Conservation (phyloP, 2,113 vertebrate genomes). For the Myiopsitta monachus region DNA sequence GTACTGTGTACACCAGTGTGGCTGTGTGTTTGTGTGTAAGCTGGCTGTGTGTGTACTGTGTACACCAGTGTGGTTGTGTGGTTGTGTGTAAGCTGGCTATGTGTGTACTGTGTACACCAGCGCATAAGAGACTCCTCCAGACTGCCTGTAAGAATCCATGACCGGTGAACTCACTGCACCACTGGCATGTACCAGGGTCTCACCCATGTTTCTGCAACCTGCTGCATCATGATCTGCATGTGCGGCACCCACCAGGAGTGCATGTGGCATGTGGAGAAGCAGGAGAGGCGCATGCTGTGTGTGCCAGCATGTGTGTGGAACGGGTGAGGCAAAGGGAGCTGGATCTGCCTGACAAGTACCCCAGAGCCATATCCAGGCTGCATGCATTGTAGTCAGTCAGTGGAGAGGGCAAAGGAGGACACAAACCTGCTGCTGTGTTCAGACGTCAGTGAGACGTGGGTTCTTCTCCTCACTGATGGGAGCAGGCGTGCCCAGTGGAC, state of each 20-base stretch:
- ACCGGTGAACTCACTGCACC: not conserved
- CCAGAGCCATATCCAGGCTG: not conserved
- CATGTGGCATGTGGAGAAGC: not conserved
- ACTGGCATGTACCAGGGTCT: fast-evolving
- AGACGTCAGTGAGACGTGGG: not conserved
- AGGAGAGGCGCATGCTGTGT: not conserved
- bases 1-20: too few species aligned
- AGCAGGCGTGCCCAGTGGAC: not conserved
- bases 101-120: not conserved
- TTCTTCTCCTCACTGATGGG: not conserved
- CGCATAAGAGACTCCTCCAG: not conserved
- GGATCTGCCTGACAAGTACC: not conserved
- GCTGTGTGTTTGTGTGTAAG: not conserved
- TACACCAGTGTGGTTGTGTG: too few species aligned
- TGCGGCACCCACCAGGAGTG: not conserved
- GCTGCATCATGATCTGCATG: not conserved
- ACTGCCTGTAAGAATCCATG: not conserved
- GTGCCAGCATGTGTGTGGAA: not conserved
- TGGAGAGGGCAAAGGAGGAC: not conserved
- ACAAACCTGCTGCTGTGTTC: not conserved
- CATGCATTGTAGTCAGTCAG: not conserved
- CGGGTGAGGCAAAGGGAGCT: not conserved
- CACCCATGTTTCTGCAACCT: not conserved
- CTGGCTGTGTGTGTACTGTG: not conserved
- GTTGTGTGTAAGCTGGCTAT: not conserved